Percentiles rank a stretch among this genome's conserved stretches.
Conservation (phyloP, 1,140 invertebrate species). For the Gerris buenoi region DNA sequence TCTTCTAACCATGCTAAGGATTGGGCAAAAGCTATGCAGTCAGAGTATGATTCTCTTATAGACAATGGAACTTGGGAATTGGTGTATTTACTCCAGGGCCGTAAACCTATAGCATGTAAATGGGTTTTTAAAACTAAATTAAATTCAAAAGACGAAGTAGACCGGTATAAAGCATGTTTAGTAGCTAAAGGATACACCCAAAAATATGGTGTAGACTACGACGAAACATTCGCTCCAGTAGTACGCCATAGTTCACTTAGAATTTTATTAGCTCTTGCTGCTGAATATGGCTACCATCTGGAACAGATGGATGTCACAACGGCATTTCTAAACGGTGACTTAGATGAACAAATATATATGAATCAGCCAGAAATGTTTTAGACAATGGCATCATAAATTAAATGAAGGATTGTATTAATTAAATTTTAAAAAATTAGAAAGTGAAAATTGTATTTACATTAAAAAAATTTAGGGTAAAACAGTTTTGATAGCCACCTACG, state of each 20-base stretch:
- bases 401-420: neutral
- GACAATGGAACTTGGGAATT: neutral
- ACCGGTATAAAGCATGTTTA: neutral
- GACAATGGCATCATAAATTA: neutral
- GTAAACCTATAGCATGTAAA: neutral
- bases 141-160: neutral
- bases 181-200: neutral
- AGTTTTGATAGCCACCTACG: neutral
- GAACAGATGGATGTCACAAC: conserved; percentile 21
- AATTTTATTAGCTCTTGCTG: neutral
- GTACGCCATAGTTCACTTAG: neutral
- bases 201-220: neutral
- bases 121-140: neutral
- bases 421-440: neutral
- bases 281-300: neutral
- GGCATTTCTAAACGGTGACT: conserved; percentile 29
- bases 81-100: neutral
- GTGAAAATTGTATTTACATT: neutral
- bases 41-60: too few relatives aligned
- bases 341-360: conserved; percentile 31
- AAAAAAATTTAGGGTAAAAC: neutral
- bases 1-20: too few relatives aligned
- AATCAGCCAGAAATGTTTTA: too few relatives aligned
- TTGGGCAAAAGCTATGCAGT: too few relatives aligned
- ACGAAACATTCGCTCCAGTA: neutral